Percentiles rank a stretch among this genome's conserved stretches.
phyloP scores from a whole-genome alignment of 2,888 invertebrate species.

The Scrobipalpa costella region DNA sequence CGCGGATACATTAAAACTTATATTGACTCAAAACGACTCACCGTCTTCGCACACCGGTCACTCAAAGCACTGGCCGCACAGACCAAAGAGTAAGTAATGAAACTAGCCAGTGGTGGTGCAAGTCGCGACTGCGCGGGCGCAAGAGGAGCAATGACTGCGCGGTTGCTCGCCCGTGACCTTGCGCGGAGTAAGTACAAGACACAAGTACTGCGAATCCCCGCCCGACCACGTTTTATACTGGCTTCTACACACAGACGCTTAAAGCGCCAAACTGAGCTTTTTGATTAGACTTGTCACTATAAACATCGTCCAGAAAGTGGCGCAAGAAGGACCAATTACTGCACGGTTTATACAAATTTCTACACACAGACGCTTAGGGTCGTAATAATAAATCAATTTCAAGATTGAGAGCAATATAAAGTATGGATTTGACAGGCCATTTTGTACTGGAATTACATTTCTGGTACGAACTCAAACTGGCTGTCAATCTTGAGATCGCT shows the following conservation, averaged over 20 bases:
- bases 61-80: conserved; percentile 31
- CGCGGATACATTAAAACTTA: too few species aligned
- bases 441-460: too few species aligned
- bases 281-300: background rate
- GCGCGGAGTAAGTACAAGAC: conserved; percentile 38
- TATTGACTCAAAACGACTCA: conserved; percentile 21
- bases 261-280: background rate
- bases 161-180: conserved; percentile 76
- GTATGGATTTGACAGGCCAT: too few species aligned
- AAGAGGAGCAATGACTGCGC: conserved; percentile 72
- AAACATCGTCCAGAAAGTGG: too few species aligned
- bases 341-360: too few species aligned
- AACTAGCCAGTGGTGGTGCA: background rate
- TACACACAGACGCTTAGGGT: too few species aligned
- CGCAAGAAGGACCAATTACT: too few species aligned
- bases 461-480: too few species aligned
- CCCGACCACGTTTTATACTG: conserved; percentile 76
- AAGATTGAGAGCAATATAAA: too few species aligned
- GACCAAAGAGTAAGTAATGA: too few species aligned
- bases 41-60: conserved; percentile 34
- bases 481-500: too few species aligned
- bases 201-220: conserved; percentile 72
- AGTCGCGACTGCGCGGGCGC: conserved; percentile 39
- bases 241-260: conserved; percentile 47
- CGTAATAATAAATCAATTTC: too few species aligned